Evolutionary conservation across 2,888 invertebrate genomes (phyloP).

Genomic region (Lutraria lutraria): DNA sequence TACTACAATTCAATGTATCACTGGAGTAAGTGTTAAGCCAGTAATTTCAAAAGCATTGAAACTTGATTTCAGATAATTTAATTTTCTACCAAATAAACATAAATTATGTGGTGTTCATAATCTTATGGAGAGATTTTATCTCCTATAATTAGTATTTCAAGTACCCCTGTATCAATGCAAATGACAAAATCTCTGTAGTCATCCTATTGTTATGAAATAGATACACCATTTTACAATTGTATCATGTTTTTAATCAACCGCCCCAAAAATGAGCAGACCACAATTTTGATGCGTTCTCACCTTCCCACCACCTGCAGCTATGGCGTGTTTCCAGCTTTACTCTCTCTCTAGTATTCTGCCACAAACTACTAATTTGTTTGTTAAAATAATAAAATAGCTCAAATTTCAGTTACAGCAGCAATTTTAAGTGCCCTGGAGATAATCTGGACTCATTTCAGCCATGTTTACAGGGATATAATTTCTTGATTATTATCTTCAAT

Average conservation of each 20-base stretch:
- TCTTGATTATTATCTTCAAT: constrained; percentile 38
- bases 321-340: constrained; percentile 21
- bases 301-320: constrained; percentile 41
- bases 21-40: not conserved
- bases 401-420: constrained; percentile 41
- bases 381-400: constrained; percentile 58
- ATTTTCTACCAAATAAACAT: constrained; percentile 39
- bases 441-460: constrained; percentile 27
- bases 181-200: constrained; percentile 34
- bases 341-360: constrained; percentile 46
- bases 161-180: constrained; percentile 24
- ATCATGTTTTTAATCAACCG: constrained; percentile 48
- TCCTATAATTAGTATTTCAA: constrained; percentile 33
- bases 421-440: constrained; percentile 32
- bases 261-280: constrained; percentile 45
- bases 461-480: constrained; percentile 50
- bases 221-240: constrained; percentile 35
- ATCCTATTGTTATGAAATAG: constrained; percentile 43
- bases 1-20: not conserved
- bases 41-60: not conserved
- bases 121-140: constrained; percentile 32
- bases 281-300: constrained; percentile 10
- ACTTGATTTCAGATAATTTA: constrained; percentile 36
- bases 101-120: constrained; percentile 45
- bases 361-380: constrained; percentile 55